Conservation (phyloP, 2,888 invertebrate species). For the Plagiodera versicolora region DNA sequence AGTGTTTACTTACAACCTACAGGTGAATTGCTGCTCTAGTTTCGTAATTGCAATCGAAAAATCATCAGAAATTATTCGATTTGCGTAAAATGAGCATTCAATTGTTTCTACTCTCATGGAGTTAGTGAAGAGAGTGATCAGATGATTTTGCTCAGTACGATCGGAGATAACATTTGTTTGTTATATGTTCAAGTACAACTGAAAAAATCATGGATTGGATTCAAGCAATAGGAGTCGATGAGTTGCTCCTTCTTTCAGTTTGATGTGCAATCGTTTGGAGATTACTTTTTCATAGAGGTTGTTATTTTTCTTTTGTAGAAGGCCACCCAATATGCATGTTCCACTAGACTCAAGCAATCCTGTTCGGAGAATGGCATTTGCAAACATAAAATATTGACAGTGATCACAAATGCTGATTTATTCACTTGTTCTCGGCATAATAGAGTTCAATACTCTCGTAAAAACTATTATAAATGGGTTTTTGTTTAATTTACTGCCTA, state of each 20-base stretch:
- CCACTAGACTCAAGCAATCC: not conserved
- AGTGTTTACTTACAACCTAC: not conserved
- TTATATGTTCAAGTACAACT: too few species aligned
- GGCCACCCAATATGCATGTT: not conserved
- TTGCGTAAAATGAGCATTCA: not conserved
- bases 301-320: not conserved
- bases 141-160: too few species aligned
- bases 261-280: too few species aligned
- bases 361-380: not conserved
- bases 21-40: not conserved
- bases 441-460: constrained; percentile 21
- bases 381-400: not conserved
- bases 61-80: not conserved
- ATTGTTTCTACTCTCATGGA: too few species aligned
- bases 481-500: constrained; percentile 19
- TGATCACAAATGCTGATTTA: not conserved
- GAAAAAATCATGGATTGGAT: too few species aligned
- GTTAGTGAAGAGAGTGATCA: too few species aligned
- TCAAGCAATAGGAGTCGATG: too few species aligned
- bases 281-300: too few species aligned
- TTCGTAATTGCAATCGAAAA: not conserved
- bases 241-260: too few species aligned
- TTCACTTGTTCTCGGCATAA: constrained; percentile 2
- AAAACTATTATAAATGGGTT: constrained; percentile 24
- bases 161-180: too few species aligned